Evolutionary conservation across 2,797 vertebrate genomes (phyloP).

Genomic region (Gymnodraco acuticeps): DNA sequence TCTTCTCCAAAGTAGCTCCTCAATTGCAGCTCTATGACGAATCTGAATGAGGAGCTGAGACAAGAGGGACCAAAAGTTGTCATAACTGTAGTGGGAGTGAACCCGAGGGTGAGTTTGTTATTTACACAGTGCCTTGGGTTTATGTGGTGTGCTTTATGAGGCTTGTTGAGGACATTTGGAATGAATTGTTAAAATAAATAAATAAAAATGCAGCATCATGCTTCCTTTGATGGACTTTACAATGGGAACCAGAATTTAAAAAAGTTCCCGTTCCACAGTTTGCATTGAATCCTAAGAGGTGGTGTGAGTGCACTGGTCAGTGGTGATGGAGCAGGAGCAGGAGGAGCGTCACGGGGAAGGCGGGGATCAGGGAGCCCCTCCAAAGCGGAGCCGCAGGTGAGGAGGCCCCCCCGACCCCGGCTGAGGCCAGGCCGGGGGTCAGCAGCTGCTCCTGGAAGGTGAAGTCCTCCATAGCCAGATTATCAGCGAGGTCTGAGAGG

Average conservation of each 20-base stretch:
- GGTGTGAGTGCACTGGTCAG: conserved; percentile 66
- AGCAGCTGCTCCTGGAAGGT: conserved; percentile 87
- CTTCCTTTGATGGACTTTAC: conserved; percentile 32
- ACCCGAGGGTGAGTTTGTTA: conserved; percentile 51
- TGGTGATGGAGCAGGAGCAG: conserved; percentile 68
- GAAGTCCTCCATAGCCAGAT: conserved; percentile 87
- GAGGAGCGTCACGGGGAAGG: conserved; percentile 49
- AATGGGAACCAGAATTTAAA: conserved; percentile 14
- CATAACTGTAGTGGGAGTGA: conserved; percentile 27
- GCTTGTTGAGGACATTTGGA: conserved; percentile 34
- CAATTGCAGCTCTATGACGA: conserved; percentile 32
- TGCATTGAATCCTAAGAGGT: conserved; percentile 9
- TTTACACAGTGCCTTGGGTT: conserved; percentile 60
- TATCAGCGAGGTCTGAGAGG: conserved; percentile 83
- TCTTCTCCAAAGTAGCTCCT: conserved; percentile 16
- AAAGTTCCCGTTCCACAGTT: conserved; percentile 22
- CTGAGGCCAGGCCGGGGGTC: conserved; percentile 81
- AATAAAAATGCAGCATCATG: conserved; percentile 18
- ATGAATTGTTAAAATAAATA: conserved; percentile 24
- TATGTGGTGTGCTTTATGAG: conserved; percentile 49
- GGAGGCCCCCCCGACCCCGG: conserved; percentile 65
- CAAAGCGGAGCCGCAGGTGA: conserved; percentile 64
- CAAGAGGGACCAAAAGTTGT: conserved; percentile 24
- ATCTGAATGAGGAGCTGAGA: conserved; percentile 29
- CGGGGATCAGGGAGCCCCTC: conserved; percentile 36